Evolutionary conservation across 2,888 invertebrate species (phyloP), one percentile per base, ranked within the genome.

Genomic region (Cheilosia grossa): DNA sequence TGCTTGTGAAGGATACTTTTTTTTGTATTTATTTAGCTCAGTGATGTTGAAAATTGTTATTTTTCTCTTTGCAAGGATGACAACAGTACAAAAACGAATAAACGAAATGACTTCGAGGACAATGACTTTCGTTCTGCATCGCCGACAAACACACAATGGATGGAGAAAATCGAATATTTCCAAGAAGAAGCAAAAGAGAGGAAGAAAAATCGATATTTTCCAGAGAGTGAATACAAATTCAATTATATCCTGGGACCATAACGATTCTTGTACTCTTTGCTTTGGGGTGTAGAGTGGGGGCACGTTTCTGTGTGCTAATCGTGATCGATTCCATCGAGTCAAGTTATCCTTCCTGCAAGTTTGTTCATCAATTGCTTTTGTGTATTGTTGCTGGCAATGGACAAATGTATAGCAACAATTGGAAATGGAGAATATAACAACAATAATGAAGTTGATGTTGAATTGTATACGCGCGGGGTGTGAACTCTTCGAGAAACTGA

Each of bases 361-460:
- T 44, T 82, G 51, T 61, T 67, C 59, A 54, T 61, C 78, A 78
- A 58, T 75, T 51, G 56, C 30, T 30, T 30, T 30, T 30, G 30
- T 30, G 9, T 6, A 13, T 37, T 37, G 37, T 59, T 40, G 59
- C 42, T 61, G 15, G 15, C 30, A 27, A 33, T 10, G 47, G 37
- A 21, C 4, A 15, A 47, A 47, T 58, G 17, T 17, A 21, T 5
- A 40, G 6, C 17, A 49, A 24, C 56, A 66, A 59, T 49, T 27
- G 54, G 33, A 59, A 44, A 10, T 37, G n/a, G 15, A 77, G 33
- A 21, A 61, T 49, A 2, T 44, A 69, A 67, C 63, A 72, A 66
- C 66, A 64, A 67, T 54, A 80, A 78, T 82, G 53, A 82, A 82
- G 59, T 77, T 82, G 53, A 82, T 73, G 59, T 77, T n/a, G 82